These are phyloP conservation scores for Oncorhynchus mykiss DNA, from an alignment of 2,113 vertebrate genomes.

Conservation along the genomic window DNA sequence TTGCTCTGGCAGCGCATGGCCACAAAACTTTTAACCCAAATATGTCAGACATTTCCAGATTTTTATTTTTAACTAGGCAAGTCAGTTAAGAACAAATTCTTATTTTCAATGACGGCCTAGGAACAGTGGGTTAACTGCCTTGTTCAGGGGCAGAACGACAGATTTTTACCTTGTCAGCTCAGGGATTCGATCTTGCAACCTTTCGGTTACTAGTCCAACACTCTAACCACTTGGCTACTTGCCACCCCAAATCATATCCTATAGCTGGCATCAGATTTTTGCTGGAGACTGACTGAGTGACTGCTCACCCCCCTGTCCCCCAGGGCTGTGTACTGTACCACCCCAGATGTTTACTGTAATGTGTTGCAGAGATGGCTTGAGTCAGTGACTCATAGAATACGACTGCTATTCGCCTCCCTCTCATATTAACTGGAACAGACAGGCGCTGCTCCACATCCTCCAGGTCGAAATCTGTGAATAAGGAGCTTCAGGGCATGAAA, in stretches of 20 bases:
- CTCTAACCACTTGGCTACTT: too few species aligned
- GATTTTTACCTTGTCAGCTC: too few species aligned
- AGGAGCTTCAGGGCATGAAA: background rate
- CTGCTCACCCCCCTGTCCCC: too few species aligned
- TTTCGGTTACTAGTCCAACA: too few species aligned
- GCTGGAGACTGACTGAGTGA: conserved; percentile 3
- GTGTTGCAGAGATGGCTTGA: background rate
- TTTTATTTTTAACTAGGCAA: too few species aligned
- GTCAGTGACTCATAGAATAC: background rate
- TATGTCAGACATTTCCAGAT: conserved; percentile 48
- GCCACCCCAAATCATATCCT: background rate
- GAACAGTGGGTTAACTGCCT: too few species aligned
- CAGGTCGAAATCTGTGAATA: background rate
- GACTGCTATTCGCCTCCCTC: background rate
- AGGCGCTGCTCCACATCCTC: background rate
- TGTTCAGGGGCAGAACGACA: too few species aligned
- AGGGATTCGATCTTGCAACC: too few species aligned
- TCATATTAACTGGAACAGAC: background rate
- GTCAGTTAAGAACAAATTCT: too few species aligned
- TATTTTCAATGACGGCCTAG: too few species aligned
- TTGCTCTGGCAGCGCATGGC: background rate
- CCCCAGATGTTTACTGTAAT: background rate
- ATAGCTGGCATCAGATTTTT: background rate
- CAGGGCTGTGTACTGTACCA: background rate
- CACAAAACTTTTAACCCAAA: conserved; percentile 50